phyloP scores from a whole-genome alignment of 1,140 invertebrate genomes.

The Drosophila arawakana region DNA sequence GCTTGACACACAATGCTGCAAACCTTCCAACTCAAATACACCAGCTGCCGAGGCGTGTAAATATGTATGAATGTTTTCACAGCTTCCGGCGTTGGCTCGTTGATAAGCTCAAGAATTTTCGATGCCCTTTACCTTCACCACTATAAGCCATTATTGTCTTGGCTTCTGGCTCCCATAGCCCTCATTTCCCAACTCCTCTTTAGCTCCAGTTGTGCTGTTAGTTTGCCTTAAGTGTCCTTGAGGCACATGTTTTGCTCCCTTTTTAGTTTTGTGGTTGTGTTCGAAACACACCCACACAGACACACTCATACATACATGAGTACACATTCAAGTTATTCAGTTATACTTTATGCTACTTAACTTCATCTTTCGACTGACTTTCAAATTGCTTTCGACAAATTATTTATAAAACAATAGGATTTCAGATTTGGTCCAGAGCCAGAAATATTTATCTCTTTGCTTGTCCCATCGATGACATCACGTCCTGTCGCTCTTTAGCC shows the following conservation, averaged over 20 bases:
- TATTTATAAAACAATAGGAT: constrained; percentile 1
- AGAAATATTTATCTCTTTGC: neutral
- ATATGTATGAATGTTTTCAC: constrained; percentile 78
- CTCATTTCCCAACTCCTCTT: constrained; percentile 10
- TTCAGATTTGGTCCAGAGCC: neutral
- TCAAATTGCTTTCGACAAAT: constrained; percentile 18
- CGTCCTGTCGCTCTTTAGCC: constrained; percentile 37
- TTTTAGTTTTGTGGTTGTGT: constrained; percentile 52
- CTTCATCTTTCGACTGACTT: constrained; percentile 6
- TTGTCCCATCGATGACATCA: constrained; percentile 16
- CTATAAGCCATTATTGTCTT: constrained; percentile 38
- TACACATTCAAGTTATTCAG: constrained; percentile 15
- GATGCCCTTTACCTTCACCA: constrained; percentile 55
- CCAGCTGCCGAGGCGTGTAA: constrained; percentile 66
- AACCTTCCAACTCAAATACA: constrained; percentile 11
- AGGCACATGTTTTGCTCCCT: constrained; percentile 19
- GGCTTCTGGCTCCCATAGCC: constrained; percentile 2
- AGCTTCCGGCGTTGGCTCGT: constrained; percentile 72
- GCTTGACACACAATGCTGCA: constrained; percentile 54
- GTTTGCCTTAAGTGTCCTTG: constrained; percentile 71
- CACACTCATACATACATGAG: constrained; percentile 6
- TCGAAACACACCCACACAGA: constrained; percentile 44
- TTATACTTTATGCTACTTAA: constrained; percentile 2
- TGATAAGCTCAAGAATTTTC: constrained; percentile 79
- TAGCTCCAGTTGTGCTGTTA: constrained; percentile 46